phyloP scores from a whole-genome alignment of 2,797 vertebrate species.

The Pseudocheirus occidentalis region DNA sequence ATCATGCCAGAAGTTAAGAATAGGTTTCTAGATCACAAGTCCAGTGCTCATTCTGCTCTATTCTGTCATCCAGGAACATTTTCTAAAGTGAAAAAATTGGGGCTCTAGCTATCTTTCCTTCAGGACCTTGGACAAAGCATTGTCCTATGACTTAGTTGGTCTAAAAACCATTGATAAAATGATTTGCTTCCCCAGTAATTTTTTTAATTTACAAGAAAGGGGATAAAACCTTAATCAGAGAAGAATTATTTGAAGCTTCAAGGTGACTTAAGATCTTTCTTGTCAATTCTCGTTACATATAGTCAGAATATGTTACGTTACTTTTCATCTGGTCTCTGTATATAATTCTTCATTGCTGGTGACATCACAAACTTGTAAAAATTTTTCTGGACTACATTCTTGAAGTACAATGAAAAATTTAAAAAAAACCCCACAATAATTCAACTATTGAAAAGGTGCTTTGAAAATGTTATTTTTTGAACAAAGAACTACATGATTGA shows the following conservation, averaged over 20 bases:
- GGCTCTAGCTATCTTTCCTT: neutral
- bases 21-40: neutral
- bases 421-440: neutral
- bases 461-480: neutral
- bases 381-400: neutral
- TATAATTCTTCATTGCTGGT: neutral
- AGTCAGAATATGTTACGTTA: neutral
- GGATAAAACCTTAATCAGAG: neutral
- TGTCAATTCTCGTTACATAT: neutral
- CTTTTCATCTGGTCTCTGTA: neutral
- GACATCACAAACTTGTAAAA: neutral
- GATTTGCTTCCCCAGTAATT: neutral
- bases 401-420: neutral
- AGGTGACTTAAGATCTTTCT: neutral
- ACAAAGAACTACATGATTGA: neutral
- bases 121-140: conserved; percentile 8
- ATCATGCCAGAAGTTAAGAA: neutral
- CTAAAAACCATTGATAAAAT: neutral
- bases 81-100: conserved; percentile 16
- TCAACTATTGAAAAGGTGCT: neutral
- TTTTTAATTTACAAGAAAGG: neutral
- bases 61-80: neutral
- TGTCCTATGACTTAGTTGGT: neutral
- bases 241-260: neutral
- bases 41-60: neutral